These are phyloP conservation scores for Eumerus sabulonum DNA, from an alignment of 2,888 invertebrate genomes.

Conservation along the genomic window DNA sequence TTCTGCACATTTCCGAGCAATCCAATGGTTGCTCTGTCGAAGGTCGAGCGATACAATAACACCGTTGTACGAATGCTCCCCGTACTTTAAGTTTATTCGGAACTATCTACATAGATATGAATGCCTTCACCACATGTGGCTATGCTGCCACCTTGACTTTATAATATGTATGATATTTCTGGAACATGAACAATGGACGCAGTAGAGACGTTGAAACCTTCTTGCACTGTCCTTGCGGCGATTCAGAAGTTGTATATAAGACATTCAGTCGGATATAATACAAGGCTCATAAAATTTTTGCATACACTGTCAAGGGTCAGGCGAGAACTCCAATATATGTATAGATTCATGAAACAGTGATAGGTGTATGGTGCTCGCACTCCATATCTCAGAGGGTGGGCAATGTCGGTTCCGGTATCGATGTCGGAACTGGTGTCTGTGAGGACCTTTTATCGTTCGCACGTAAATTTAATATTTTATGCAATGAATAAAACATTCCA, in stretches of 20 bases:
- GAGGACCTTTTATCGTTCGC: slow-evolving; percentile 58
- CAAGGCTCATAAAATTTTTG: slow-evolving; percentile 56
- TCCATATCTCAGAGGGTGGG: not conserved
- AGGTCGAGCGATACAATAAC: slow-evolving; percentile 41
- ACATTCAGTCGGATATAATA: slow-evolving; percentile 46
- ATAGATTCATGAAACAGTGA: not conserved
- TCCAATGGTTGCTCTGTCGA: slow-evolving; percentile 33
- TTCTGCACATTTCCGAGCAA: slow-evolving; percentile 45
- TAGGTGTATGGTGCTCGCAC: not conserved
- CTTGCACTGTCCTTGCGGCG: slow-evolving; percentile 27
- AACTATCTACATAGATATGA: not conserved
- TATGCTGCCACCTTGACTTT: slow-evolving; percentile 35
- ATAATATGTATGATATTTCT: slow-evolving; percentile 46
- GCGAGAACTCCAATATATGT: not conserved
- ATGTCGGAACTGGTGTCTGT: not conserved
- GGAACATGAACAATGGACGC: slow-evolving; percentile 50
- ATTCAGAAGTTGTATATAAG: slow-evolving; percentile 46
- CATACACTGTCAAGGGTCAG: slow-evolving; percentile 37
- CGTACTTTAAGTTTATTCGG: not conserved
- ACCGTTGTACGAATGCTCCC: slow-evolving; percentile 13
- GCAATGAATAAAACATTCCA: slow-evolving; percentile 65
- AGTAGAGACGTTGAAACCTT: slow-evolving; percentile 4
- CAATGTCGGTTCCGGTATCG: slow-evolving; percentile 35
- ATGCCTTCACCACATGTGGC: too few species aligned
- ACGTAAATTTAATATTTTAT: slow-evolving; percentile 66